Evolutionary conservation across 2,113 vertebrate genomes (phyloP).

Genomic region (Semnornis frantzii): DNA sequence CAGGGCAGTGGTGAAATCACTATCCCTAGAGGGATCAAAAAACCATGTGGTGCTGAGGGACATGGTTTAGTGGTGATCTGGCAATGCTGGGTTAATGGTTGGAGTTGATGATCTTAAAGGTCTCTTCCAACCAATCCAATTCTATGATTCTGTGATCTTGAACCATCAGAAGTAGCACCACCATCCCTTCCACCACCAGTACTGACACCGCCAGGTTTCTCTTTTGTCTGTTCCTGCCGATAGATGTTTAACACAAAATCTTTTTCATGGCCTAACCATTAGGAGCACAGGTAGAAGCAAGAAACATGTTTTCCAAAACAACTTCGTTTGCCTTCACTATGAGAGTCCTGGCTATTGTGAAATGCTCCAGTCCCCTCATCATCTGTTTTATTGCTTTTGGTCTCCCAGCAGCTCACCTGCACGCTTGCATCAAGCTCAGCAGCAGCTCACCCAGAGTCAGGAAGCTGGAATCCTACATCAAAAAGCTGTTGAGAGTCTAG

Average conservation of each 20-base stretch:
- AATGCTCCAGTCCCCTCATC: no score
- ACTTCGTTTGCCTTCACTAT: not conserved
- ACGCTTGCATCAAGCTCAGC: no score
- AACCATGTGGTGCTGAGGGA: no score
- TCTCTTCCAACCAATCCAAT: not conserved
- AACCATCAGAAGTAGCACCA: accelerated
- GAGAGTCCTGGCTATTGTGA: not conserved
- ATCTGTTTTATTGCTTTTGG: not conserved
- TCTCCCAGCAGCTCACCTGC: no score
- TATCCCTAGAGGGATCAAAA: no score
- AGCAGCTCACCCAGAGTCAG: no score
- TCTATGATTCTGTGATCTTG: not conserved
- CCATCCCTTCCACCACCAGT: accelerated
- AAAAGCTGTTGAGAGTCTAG: no score
- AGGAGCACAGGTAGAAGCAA: not conserved
- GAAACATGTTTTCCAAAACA: not conserved
- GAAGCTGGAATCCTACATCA: no score
- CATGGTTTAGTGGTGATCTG: no score
- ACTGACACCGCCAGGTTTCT: not conserved
- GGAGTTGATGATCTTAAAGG: not conserved
- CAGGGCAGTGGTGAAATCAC: no score
- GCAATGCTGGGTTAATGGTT: no score
- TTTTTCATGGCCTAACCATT: not conserved
- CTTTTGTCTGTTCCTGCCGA: accelerated
- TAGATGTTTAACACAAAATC: not conserved